Evolutionary conservation across 2,888 invertebrate species (phyloP).

Genomic region (Habroteleia sp.): DNA sequence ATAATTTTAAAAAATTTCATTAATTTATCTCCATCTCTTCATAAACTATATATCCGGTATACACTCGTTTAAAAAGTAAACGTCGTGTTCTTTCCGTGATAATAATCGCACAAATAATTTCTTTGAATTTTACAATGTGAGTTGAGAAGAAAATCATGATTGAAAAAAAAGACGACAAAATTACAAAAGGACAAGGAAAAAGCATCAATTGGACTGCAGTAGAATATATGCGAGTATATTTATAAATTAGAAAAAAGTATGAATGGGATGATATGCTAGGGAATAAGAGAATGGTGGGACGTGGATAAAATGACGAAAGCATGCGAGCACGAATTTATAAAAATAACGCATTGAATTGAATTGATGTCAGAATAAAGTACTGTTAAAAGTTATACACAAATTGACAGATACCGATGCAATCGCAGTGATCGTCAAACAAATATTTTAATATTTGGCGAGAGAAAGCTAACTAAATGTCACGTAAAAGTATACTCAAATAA

Average conservation of each 20-base stretch:
- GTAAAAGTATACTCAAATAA: conserved; percentile 39
- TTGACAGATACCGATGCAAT: conserved; percentile 49
- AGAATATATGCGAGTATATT: conserved; percentile 15
- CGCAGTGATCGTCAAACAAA: conserved; percentile 48
- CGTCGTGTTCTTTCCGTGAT: conserved; percentile 6
- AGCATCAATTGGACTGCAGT: neutral
- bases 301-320: conserved; percentile 16
- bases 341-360: conserved; percentile 33
- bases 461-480: conserved; percentile 48
- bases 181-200: neutral
- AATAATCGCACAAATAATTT: conserved; percentile 3
- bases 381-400: conserved; percentile 47
- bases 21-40: too few species aligned
- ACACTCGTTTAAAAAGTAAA: conserved; percentile 23
- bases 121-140: conserved; percentile 7
- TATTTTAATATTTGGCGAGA: conserved; percentile 40
- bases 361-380: conserved; percentile 38
- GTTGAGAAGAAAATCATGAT: conserved; percentile 2
- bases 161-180: conserved; percentile 5
- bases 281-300: conserved; percentile 13
- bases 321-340: conserved; percentile 14
- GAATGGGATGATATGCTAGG: conserved; percentile 25
- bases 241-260: conserved; percentile 10
- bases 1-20: too few species aligned
- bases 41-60: too few species aligned